Percentiles rank a stretch among this genome's conserved stretches.
Conservation (phyloP, 2,797 vertebrate species). For the Enteromius paludinosus region DNA sequence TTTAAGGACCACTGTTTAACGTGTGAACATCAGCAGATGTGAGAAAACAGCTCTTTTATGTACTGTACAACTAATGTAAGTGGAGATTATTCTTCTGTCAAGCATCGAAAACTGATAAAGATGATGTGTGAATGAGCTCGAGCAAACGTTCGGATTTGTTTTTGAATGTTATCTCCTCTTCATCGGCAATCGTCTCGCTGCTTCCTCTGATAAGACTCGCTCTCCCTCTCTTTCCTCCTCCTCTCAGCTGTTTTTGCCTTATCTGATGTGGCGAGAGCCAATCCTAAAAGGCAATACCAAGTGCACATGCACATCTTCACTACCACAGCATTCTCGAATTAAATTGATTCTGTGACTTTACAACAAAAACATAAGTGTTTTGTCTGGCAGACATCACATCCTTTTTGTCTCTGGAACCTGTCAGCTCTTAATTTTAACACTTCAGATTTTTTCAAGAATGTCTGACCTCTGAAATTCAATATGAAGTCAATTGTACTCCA, state of each 20-base stretch:
- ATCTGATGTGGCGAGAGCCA: constrained; percentile 68
- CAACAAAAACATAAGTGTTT: constrained; percentile 14
- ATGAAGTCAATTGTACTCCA: neutral
- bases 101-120: constrained; percentile 32
- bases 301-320: constrained; percentile 38
- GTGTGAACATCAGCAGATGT: neutral
- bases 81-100: constrained; percentile 30
- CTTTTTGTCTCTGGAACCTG: constrained; percentile 35
- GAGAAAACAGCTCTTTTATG: neutral
- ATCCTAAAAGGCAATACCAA: constrained; percentile 53
- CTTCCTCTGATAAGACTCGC: constrained; percentile 75
- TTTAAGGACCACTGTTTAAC: neutral
- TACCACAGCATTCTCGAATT: constrained; percentile 22
- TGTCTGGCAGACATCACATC: constrained; percentile 31
- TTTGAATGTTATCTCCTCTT: constrained; percentile 64
- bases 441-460: constrained; percentile 12
- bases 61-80: constrained; percentile 3
- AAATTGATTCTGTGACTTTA: constrained; percentile 13
- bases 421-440: constrained; percentile 35
- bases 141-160: constrained; percentile 44
- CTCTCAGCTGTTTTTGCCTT: constrained; percentile 61
- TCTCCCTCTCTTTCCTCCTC: constrained; percentile 61
- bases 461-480: constrained; percentile 28
- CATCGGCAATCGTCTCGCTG: constrained; percentile 71
- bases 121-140: constrained; percentile 61